Percentiles rank a stretch among this genome's conserved stretches.
Conservation (phyloP, 2,888 invertebrate species). For the Sphaerophoria taeniata region DNA sequence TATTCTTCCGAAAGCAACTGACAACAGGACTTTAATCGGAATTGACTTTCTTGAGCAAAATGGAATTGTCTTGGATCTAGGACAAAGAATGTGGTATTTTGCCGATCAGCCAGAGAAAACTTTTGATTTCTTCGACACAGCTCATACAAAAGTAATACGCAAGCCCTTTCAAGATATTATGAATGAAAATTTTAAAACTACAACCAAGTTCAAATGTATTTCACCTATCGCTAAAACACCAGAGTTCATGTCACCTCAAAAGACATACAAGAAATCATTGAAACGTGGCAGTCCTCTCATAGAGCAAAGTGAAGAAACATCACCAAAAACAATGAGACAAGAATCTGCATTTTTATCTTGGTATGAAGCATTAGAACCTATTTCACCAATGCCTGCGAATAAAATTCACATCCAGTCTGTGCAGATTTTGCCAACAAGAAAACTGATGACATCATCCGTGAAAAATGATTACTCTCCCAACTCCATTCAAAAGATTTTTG, state of each 20-base stretch:
- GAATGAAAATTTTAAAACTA: too few relatives aligned
- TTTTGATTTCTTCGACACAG: too few relatives aligned
- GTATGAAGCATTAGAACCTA: not conserved
- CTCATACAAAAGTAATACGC: too few relatives aligned
- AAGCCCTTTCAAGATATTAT: too few relatives aligned
- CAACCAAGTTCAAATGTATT: not conserved
- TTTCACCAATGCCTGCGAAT: slow-evolving; percentile 1
- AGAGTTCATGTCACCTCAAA: not conserved
- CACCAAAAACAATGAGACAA: not conserved
- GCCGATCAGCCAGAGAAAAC: too few relatives aligned
- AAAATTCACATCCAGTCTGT: slow-evolving; percentile 2
- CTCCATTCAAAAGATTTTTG: not conserved
- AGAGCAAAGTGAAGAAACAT: not conserved
- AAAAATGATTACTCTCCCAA: slow-evolving; percentile 14
- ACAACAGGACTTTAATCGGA: not conserved
- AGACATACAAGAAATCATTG: not conserved
- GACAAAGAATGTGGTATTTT: too few relatives aligned
- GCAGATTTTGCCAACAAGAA: not conserved
- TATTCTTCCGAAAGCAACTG: not conserved
- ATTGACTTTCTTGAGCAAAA: not conserved
- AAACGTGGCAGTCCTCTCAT: too few relatives aligned
- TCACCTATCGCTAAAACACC: not conserved
- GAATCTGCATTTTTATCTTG: not conserved
- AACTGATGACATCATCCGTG: not conserved
- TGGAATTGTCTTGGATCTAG: not conserved